Evolutionary conservation across 2,113 vertebrate species (phyloP).

Genomic region (Furnarius figulus): DNA sequence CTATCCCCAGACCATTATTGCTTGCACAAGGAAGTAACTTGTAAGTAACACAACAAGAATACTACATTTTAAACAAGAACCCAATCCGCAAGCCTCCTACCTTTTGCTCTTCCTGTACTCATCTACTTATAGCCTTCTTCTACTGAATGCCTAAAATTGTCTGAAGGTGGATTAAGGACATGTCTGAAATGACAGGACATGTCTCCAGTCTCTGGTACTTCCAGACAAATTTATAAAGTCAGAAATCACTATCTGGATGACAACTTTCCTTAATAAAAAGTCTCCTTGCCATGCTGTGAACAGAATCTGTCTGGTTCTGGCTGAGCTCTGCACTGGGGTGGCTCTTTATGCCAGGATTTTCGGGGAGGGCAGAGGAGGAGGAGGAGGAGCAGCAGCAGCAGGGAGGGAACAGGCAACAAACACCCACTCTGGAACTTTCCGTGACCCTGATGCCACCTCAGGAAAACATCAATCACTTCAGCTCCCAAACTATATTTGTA

Average conservation of each 20-base stretch:
- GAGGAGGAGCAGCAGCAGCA: neutral
- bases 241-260: neutral
- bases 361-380: neutral
- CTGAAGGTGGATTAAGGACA: constrained; percentile 4
- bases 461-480: neutral
- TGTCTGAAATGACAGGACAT: constrained; percentile 24
- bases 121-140: constrained; percentile 57
- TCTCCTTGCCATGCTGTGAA: neutral
- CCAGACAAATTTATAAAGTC: neutral
- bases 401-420: neutral
- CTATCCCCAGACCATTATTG: neutral
- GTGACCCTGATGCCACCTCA: neutral
- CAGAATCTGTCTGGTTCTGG: neutral
- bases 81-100: neutral
- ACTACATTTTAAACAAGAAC: neutral
- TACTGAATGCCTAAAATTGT: constrained; percentile 37
- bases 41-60: neutral
- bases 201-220: neutral
- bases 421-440: constrained; percentile 41
- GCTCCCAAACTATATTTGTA: constrained; percentile 1
- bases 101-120: constrained; percentile 4
- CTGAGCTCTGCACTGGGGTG: neutral
- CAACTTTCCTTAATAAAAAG: neutral
- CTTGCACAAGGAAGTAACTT: neutral
- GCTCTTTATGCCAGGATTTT: neutral